Percentiles rank a stretch among this genome's conserved stretches.
phyloP scores from a whole-genome alignment of 2,113 vertebrate genomes.

The Vireo altiloquus region DNA sequence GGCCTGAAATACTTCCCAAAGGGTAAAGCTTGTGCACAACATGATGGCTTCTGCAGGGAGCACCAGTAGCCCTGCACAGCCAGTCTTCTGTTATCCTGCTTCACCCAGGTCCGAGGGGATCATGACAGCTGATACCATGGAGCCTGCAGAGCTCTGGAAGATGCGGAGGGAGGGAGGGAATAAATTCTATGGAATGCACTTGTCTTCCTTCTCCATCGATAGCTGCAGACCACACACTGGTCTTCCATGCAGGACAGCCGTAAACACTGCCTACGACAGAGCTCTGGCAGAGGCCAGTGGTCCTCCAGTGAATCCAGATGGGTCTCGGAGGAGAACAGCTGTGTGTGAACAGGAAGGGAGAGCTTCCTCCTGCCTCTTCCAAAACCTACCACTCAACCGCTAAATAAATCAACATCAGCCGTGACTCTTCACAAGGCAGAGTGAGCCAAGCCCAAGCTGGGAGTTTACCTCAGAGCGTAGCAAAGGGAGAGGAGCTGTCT shows the following conservation, averaged over 20 bases:
- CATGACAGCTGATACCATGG: neutral
- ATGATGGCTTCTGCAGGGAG: neutral
- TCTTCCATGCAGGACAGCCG: conserved; percentile 34
- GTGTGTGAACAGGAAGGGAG: conserved; percentile 64
- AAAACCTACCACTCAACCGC: conserved; percentile 56
- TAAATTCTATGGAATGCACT: neutral
- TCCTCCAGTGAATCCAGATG: conserved; percentile 56
- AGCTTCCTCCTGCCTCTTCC: conserved; percentile 46
- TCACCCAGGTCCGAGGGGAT: neutral
- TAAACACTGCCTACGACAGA: conserved; percentile 46
- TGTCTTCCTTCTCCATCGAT: conserved; percentile 5
- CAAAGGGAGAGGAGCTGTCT: neutral
- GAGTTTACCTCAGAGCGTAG: conserved; percentile 31
- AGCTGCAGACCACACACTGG: conserved; percentile 55
- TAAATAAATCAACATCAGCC: conserved; percentile 61
- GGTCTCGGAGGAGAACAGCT: conserved; percentile 65
- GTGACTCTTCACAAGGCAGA: conserved; percentile 30
- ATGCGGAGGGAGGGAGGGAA: neutral
- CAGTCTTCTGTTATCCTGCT: neutral
- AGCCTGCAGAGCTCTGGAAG: neutral
- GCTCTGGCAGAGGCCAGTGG: conserved; percentile 57
- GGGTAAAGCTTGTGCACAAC: neutral
- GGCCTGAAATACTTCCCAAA: neutral
- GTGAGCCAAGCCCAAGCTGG: conserved; percentile 31
- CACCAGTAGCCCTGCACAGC: neutral